Evolutionary conservation across 2,797 vertebrate species (phyloP).

Genomic region (Hypotaenidia philippensis): DNA sequence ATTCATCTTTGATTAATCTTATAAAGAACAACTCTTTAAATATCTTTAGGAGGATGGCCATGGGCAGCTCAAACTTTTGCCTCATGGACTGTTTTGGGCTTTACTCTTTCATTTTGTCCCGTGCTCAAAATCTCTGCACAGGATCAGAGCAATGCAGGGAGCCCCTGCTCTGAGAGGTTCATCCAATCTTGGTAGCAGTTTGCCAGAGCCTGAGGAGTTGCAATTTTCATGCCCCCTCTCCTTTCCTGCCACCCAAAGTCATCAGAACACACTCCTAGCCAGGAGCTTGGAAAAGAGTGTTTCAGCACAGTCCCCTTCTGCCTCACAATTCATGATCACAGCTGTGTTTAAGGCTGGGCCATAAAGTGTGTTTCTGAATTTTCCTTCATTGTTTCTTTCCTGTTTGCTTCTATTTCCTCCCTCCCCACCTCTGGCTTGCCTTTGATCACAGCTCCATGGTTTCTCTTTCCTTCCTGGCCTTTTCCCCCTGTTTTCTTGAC

Average conservation of each 20-base stretch:
- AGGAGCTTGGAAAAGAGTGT: rapidly evolving
- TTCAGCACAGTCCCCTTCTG: neutral
- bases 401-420: constrained; percentile 38
- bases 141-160: neutral
- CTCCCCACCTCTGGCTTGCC: neutral
- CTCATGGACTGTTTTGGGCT: neutral
- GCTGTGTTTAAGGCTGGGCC: neutral
- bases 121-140: neutral
- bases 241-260: neutral
- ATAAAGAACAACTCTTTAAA: neutral
- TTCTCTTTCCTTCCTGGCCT: constrained; percentile 49
- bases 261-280: neutral
- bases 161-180: neutral
- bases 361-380: constrained; percentile 9
- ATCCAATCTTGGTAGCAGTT: neutral
- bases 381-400: constrained; percentile 36
- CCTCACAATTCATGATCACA: neutral
- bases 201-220: neutral
- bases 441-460: constrained; percentile 16
- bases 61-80: neutral
- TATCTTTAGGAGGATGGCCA: neutral
- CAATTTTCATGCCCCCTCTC: neutral
- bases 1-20: neutral
- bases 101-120: neutral
- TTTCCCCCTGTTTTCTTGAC: neutral